Evolutionary conservation across 2,888 invertebrate species (phyloP).

Genomic region (Scaptomyza reducta): DNA sequence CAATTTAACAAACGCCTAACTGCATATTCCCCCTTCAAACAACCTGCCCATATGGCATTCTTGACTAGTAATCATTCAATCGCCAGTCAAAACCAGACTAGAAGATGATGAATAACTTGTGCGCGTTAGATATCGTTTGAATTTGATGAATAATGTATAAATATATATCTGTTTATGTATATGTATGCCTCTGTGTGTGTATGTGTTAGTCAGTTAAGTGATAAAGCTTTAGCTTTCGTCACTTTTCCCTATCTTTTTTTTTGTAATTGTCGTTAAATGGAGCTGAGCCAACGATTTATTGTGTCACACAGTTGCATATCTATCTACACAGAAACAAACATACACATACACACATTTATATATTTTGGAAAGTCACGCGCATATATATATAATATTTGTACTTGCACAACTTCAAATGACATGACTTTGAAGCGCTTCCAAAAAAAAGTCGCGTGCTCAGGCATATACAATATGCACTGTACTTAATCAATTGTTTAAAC

Average conservation of each 20-base stretch:
- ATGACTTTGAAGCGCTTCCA: slow-evolving; percentile 2
- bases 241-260: slow-evolving; percentile 38
- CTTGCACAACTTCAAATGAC: slow-evolving; percentile 20
- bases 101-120: slow-evolving; percentile 56
- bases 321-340: slow-evolving; percentile 18
- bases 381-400: slow-evolving; percentile 37
- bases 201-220: slow-evolving; percentile 23
- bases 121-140: slow-evolving; percentile 43
- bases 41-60: background rate
- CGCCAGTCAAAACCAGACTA: slow-evolving; percentile 29
- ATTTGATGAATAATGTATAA: slow-evolving; percentile 55
- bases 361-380: slow-evolving; percentile 47
- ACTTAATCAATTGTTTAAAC: slow-evolving; percentile 40
- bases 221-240: slow-evolving; percentile 48
- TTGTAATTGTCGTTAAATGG: slow-evolving; percentile 39
- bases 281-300: slow-evolving; percentile 44
- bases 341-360: background rate
- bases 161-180: slow-evolving; percentile 19
- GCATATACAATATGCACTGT: slow-evolving; percentile 21
- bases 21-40: background rate
- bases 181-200: slow-evolving; percentile 2
- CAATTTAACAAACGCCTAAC: slow-evolving; percentile 50
- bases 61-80: slow-evolving; percentile 20
- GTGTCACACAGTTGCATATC: slow-evolving; percentile 23
- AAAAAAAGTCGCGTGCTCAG: slow-evolving; percentile 44